phyloP scores from a whole-genome alignment of 1,140 invertebrate genomes.

The Hypsibius dujardini region DNA sequence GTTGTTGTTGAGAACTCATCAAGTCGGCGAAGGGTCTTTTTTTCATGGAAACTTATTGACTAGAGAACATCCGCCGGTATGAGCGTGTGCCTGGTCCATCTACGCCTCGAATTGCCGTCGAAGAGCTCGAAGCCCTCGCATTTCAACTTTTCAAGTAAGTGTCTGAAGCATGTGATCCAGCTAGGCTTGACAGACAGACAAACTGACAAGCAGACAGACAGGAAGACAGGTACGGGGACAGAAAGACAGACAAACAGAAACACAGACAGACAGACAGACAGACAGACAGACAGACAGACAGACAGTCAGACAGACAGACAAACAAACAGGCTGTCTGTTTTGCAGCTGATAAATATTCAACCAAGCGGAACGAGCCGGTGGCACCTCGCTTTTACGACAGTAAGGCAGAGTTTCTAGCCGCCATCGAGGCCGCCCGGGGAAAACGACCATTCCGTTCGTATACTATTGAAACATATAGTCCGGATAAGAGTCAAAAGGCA shows the following conservation, averaged over 20 bases:
- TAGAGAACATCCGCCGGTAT: not conserved
- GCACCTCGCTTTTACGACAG: slow-evolving; percentile 1
- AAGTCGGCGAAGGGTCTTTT: too few species aligned
- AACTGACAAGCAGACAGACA: too few species aligned
- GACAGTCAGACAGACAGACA: too few species aligned
- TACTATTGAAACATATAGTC: slow-evolving; percentile 1
- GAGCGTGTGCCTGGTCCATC: not conserved
- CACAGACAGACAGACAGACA: too few species aligned
- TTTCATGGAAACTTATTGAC: too few species aligned
- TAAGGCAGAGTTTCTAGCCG: not conserved
- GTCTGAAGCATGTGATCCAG: too few species aligned
- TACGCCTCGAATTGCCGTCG: not conserved
- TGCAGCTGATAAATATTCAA: not conserved
- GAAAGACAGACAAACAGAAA: too few species aligned
- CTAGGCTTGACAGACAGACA: too few species aligned
- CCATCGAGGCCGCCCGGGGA: not conserved
- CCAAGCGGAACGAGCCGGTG: not conserved
- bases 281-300: too few species aligned
- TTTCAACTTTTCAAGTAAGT: slow-evolving; percentile 9
- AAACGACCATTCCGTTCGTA: not conserved
- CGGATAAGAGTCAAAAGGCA: not conserved
- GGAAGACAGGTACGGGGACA: too few species aligned
- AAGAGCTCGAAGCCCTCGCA: not conserved
- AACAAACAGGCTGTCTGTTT: not conserved
- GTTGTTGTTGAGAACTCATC: too few species aligned